phyloP scores from a whole-genome alignment of 2,113 vertebrate genomes.

The Acanthochromis polyacanthus region DNA sequence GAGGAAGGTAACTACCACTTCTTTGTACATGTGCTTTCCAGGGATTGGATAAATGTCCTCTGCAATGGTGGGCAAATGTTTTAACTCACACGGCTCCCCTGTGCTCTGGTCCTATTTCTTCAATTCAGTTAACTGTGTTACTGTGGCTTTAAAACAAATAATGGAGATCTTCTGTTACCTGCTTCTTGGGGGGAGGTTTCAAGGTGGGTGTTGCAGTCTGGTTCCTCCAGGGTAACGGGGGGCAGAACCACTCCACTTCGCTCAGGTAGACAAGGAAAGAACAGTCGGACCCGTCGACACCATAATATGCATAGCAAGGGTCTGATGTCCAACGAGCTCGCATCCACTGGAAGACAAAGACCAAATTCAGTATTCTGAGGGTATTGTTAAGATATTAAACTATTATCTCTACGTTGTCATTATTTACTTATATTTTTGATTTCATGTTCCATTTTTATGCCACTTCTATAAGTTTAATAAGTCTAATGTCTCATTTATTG shows the following conservation, averaged over 20 bases:
- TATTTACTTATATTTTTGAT: no score
- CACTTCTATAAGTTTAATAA: no score
- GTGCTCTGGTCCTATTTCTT: not conserved
- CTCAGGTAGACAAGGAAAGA: conserved; percentile 98
- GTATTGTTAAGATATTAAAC: no score
- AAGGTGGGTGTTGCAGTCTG: conserved; percentile 80
- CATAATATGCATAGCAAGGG: conserved; percentile 97
- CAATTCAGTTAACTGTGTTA: not conserved
- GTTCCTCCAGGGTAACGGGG: conserved; percentile 93
- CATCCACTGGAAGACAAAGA: conserved; percentile 92
- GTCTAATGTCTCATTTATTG: no score
- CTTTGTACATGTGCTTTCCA: conserved; percentile 7
- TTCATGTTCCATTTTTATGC: no score
- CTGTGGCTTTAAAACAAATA: not conserved
- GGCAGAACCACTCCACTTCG: conserved; percentile 98
- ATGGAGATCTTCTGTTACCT: conserved; percentile 80
- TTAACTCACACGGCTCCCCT: not conserved
- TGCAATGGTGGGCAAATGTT: not conserved
- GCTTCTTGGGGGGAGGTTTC: conserved; percentile 82
- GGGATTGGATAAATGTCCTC: conserved; percentile 4
- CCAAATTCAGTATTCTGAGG: not conserved
- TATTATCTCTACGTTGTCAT: no score
- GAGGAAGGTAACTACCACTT: not conserved
- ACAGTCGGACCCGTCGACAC: conserved; percentile 96
- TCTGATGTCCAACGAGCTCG: conserved; percentile 96